Conservation (phyloP, 2,113 vertebrate genomes). For the Onychostoma macrolepis region DNA sequence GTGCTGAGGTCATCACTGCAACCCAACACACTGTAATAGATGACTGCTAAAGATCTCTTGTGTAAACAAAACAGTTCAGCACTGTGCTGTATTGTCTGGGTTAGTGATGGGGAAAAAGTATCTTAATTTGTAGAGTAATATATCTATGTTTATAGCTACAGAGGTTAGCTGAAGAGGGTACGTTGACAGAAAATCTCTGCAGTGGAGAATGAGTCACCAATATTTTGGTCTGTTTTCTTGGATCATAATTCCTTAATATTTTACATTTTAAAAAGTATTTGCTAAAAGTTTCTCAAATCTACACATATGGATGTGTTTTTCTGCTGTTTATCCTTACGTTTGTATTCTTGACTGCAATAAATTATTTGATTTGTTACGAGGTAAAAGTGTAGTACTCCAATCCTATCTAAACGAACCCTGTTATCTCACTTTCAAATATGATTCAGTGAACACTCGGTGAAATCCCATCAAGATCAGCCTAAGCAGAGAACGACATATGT, state of each 20-base stretch:
- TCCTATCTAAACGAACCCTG: not conserved
- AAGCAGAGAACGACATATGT: not conserved
- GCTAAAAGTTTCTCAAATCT: not conserved
- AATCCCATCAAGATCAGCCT: slow-evolving; percentile 23
- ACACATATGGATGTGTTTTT: not conserved
- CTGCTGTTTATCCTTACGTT: not conserved
- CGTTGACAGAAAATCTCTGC: not conserved
- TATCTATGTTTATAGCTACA: not conserved
- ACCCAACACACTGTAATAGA: not conserved
- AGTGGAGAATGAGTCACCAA: not conserved
- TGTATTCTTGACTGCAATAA: not conserved
- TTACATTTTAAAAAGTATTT: too few relatives aligned
- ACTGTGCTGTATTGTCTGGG: not conserved
- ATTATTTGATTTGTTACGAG: not conserved
- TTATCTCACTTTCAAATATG: slow-evolving; percentile 43
- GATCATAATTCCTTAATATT: too few relatives aligned
- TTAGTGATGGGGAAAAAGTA: too few relatives aligned
- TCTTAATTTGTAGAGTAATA: not conserved
- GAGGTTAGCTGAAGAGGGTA: not conserved
- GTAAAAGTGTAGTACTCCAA: too few relatives aligned
- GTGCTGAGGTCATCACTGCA: not conserved
- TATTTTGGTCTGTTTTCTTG: not conserved
- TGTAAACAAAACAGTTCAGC: not conserved
- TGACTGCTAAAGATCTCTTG: slow-evolving; percentile 15
- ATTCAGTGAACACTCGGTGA: slow-evolving; percentile 51